Conservation (phyloP, 2,113 vertebrate species). For the Ailurus styani region DNA sequence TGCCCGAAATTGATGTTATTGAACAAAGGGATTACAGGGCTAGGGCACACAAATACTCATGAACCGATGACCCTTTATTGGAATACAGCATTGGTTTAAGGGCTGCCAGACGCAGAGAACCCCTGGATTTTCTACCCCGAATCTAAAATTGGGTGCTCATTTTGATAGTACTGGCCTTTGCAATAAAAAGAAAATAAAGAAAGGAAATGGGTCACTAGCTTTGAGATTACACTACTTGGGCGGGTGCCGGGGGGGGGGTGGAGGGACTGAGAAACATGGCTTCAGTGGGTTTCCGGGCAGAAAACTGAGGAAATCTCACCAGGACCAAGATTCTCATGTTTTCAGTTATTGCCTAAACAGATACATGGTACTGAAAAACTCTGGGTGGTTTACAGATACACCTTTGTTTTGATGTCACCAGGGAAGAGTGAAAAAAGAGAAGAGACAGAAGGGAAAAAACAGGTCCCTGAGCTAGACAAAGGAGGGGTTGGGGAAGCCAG, state of each 20-base stretch:
- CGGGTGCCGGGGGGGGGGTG: background rate
- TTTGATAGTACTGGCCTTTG: background rate
- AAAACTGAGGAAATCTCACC: background rate
- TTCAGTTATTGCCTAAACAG: background rate
- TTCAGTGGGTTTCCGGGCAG: background rate
- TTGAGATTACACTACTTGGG: background rate
- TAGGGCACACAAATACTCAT: background rate
- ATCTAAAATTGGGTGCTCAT: background rate
- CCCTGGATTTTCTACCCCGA: background rate
- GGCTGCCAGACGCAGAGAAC: background rate
- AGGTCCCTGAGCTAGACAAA: background rate
- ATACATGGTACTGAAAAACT: background rate
- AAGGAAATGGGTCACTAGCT: background rate
- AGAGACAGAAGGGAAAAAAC: background rate
- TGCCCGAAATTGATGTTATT: background rate
- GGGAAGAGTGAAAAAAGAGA: background rate
- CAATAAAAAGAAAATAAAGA: background rate
- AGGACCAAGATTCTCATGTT: background rate
- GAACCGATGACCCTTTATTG: background rate
- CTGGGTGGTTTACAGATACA: background rate
- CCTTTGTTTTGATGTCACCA: background rate
- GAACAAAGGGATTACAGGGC: background rate
- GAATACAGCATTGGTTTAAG: background rate
- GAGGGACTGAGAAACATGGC: background rate
- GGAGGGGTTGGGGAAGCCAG: background rate